Percentiles rank a stretch among this genome's conserved stretches.
Evolutionary conservation across 2,113 vertebrate species (phyloP).

Genomic region (Clupea harengus): DNA sequence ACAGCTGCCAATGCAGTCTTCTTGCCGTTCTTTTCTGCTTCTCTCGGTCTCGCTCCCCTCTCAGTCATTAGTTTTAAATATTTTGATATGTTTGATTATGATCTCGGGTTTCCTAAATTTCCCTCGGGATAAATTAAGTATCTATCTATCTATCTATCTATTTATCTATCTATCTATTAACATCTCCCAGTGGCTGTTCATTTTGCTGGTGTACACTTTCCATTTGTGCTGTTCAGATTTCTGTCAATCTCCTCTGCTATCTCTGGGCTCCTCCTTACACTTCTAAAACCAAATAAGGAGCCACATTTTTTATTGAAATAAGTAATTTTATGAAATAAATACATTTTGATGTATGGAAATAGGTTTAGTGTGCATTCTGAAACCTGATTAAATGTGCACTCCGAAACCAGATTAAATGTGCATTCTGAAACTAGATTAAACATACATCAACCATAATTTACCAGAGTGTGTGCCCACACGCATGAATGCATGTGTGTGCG

Average conservation of each 20-base stretch:
- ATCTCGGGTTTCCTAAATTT: too few relatives aligned
- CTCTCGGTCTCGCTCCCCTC: not conserved
- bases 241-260: not conserved
- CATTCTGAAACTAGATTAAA: not conserved
- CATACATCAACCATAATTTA: not conserved
- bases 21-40: not conserved
- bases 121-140: too few relatives aligned
- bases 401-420: not conserved
- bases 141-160: too few relatives aligned
- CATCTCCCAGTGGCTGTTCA: too few relatives aligned
- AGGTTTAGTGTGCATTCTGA: not conserved
- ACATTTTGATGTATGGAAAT: not conserved
- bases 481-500: not conserved
- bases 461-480: not conserved
- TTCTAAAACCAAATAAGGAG: not conserved
- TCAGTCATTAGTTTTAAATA: not conserved
- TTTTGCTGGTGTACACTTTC: too few relatives aligned
- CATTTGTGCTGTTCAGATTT: not conserved
- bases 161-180: too few relatives aligned
- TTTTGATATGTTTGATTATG: too few relatives aligned
- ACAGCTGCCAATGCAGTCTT: too few relatives aligned
- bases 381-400: not conserved
- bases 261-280: not conserved
- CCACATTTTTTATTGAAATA: too few relatives aligned
- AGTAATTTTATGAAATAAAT: not conserved